Conservation (phyloP, 2,888 invertebrate species). For the Lampropteryx suffumata region DNA sequence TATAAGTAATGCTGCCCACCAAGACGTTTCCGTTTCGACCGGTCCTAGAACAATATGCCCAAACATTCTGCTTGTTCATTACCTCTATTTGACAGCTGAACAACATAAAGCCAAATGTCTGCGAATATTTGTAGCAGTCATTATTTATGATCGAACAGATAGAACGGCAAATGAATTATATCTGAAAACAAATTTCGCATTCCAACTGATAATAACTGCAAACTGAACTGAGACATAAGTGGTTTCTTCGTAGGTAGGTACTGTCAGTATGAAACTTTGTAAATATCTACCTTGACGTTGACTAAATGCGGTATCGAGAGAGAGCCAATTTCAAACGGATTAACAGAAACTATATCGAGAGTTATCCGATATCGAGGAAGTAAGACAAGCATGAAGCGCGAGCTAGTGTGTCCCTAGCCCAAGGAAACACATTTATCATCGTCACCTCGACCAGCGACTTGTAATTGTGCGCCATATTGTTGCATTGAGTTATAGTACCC, state of each 20-base stretch:
- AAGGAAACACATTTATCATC: conserved; percentile 78
- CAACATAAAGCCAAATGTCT: conserved; percentile 16
- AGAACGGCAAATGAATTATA: too few species aligned
- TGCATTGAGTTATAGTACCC: conserved; percentile 71
- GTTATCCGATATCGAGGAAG: conserved; percentile 39
- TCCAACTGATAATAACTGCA: conserved; percentile 6
- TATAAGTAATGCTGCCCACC: conserved; percentile 78
- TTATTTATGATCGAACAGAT: too few species aligned
- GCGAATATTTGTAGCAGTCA: conserved; percentile 23
- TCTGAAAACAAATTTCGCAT: conserved; percentile 12
- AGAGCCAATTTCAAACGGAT: conserved; percentile 28
- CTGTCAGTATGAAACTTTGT: conserved; percentile 11
- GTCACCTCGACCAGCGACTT: conserved; percentile 69
- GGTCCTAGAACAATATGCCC: conserved; percentile 78
- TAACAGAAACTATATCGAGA: conserved; percentile 35
- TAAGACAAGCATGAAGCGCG: conserved; percentile 38
- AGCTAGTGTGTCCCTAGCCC: conserved; percentile 60
- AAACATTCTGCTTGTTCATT: conserved; percentile 69
- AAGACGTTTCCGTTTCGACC: conserved; percentile 73
- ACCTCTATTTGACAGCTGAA: conserved; percentile 38
- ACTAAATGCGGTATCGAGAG: conserved; percentile 23
- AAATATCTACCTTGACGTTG: conserved; percentile 14
- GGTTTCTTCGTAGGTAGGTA: conserved; percentile 7
- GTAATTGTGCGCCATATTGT: conserved; percentile 80
- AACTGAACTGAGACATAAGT: conserved; percentile 10